Evolutionary conservation across 2,797 vertebrate genomes (phyloP), one percentile per base, ranked within the genome.

Genomic region (Lithobates sylvaticus): DNA sequence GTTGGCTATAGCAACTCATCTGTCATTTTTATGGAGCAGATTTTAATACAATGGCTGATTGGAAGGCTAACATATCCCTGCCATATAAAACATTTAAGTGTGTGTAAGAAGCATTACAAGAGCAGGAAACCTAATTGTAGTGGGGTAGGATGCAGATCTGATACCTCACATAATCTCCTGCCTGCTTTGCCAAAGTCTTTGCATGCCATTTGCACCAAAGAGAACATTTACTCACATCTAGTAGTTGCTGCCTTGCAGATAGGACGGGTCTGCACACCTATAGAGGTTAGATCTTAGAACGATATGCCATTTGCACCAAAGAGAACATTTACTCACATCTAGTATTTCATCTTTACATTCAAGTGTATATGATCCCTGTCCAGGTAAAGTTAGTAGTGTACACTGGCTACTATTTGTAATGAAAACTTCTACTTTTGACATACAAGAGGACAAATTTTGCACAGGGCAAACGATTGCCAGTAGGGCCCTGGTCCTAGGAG

Each of bases 111-210:
- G 13, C 27, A 5, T 69, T 29, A 27, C 5, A 44, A 26, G 13
- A 32, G 44, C 12, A 13, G 64, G 10, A 64, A n/a, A 47, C 23
- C 21, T 73, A 10, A 34, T 50, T 54, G 50, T 3, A 54, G 50
- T 54, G 50, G 3, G 50, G 50, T 54, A 54, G 16, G 50, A 47
- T 32, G 34, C 29, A 68, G 26, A 36, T 47, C 10, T 70, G 9
- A 47, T 68, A 71, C 23, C 10, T 70, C 23, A 34, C 36, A 58
- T 54, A 39, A 23, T n/a, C 9, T 58, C n/a, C 21, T 26, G 32
- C 69, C 79, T 34, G 32, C 15, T 73, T 81, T 73, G 71, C 69
- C 34, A 73, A 72, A 72, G 69, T 61, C 44, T 81, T 23, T 29
- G 39, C 77, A 80, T 79, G 77, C 32, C n/a, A n/a, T n/a, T n/a